Evolutionary conservation across 2,888 invertebrate genomes (phyloP), one percentile per base, ranked within the genome.

Genomic region (Dolichomitus sp.): DNA sequence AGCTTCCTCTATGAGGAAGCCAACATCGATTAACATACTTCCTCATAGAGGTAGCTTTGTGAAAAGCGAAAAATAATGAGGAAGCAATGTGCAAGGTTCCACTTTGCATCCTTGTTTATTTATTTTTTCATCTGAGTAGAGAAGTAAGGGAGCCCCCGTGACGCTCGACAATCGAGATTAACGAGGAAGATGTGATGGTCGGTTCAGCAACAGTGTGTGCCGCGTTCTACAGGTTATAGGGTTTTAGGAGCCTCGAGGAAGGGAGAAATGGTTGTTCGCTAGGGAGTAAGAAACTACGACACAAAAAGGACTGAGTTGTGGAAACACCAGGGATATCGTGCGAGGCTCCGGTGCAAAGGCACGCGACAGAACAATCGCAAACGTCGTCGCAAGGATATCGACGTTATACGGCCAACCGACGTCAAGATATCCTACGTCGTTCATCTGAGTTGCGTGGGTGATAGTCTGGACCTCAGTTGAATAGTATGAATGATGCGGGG

Each of bases 381-480:
- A 30, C 57, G 75, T 54, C 42, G 17, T 40, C 45, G 59, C 45
- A 50, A 57, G 5, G 14, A 37, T 59, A 59, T 68, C 54, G 37
- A 59, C 59, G 30, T 68, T 50, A 14, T 23, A 33, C 40, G 27
- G 42, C 42, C 45, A 42, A 45, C n/a, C 52, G 59, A 17, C 30
- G 7, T 30, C 30, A 14, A 7, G 33, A 59, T 59, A 33, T n/a
- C 33, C 40, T 17, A 19, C 63, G 63, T 63, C 37, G 17, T 74
- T 59, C 45, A 68, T 37, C 48, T 37, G 19, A 7, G 45, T 57
- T 33, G 50, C 45, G 66, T 68, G 68, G 59, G 76, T 27, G 76
- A 19, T 59, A 68, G 23, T 54, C 42, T 57, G 40, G 12, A 65
- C 42, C 65, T 37, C 52, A 30, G 23, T 12, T 12, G 57, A 27